A percentile compares a stretch with the other conserved stretches of the same genome.
These are phyloP conservation scores for Aquatica leii DNA, from an alignment of 2,888 invertebrate genomes.

Conservation along the genomic window DNA sequence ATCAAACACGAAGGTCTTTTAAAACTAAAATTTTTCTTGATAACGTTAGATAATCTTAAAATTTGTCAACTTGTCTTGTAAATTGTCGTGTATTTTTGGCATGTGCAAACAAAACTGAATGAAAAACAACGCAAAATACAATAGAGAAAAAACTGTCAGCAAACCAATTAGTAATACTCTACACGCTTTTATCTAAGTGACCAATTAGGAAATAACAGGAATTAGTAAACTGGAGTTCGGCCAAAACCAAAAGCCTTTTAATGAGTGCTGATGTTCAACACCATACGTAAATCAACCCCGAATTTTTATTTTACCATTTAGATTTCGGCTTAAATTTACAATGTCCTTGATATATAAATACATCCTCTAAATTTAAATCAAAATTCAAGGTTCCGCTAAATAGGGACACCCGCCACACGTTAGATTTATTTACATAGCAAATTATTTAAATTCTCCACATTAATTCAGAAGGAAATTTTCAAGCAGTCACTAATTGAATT, in stretches of 20 bases:
- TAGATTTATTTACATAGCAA: neutral
- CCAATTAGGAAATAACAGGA: slow-evolving; percentile 29
- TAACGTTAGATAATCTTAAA: too few species aligned
- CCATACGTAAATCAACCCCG: slow-evolving; percentile 25
- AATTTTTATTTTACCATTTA: slow-evolving; percentile 19
- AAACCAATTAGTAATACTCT: neutral
- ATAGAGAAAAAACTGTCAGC: neutral
- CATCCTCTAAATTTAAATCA: slow-evolving; percentile 20
- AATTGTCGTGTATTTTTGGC: too few species aligned
- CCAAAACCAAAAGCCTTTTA: slow-evolving; percentile 26
- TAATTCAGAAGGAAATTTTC: neutral
- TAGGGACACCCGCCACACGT: neutral
- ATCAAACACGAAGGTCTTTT: too few species aligned
- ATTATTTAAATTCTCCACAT: too few species aligned
- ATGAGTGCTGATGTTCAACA: slow-evolving; percentile 27
- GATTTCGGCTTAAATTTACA: neutral
- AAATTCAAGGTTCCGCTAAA: slow-evolving; percentile 21
- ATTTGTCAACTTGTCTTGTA: too few species aligned
- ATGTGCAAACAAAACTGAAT: too few species aligned
- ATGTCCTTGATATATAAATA: slow-evolving; percentile 9
- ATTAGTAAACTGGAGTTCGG: slow-evolving; percentile 29
- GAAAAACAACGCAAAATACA: neutral
- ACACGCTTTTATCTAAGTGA: slow-evolving; percentile 13
- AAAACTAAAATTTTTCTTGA: too few species aligned
- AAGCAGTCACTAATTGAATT: too few species aligned